Conservation (phyloP, 1,140 invertebrate species). For the Sitobion miscanthi region DNA sequence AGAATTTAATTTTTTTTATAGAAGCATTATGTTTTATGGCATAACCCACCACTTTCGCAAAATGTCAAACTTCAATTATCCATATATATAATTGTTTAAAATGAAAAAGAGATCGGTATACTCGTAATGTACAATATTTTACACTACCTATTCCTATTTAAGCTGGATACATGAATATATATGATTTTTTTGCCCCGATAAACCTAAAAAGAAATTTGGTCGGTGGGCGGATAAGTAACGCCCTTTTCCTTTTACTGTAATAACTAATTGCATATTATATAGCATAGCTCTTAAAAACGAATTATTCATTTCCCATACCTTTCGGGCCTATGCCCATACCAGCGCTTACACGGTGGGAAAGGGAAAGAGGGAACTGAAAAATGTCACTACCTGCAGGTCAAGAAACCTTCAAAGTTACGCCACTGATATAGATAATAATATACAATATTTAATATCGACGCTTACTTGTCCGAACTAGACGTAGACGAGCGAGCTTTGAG, state of each 20-base stretch:
- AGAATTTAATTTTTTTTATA: background rate
- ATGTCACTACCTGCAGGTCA: background rate
- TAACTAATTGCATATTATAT: background rate
- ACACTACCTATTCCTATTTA: background rate
- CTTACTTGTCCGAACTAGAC: conserved; percentile 57
- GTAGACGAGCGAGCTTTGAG: conserved; percentile 70
- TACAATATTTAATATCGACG: background rate
- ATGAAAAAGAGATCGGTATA: background rate
- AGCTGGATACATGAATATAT: background rate
- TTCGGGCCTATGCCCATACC: background rate
- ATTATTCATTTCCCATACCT: background rate
- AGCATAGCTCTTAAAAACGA: background rate
- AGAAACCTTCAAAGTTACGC: background rate
- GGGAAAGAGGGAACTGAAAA: background rate
- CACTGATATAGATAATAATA: background rate
- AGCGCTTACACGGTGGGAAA: background rate
- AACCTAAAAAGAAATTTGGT: too few relatives aligned
- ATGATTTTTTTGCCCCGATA: too few relatives aligned
- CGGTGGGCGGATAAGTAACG: too few relatives aligned
- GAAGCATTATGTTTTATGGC: background rate
- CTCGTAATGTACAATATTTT: background rate
- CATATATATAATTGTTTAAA: background rate
- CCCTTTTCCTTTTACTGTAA: background rate
- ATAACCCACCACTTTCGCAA: background rate
- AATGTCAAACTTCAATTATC: background rate